Base-by-base conservation (phyloP, 1,140 invertebrate species). In the Orchesella cincta region DNA sequence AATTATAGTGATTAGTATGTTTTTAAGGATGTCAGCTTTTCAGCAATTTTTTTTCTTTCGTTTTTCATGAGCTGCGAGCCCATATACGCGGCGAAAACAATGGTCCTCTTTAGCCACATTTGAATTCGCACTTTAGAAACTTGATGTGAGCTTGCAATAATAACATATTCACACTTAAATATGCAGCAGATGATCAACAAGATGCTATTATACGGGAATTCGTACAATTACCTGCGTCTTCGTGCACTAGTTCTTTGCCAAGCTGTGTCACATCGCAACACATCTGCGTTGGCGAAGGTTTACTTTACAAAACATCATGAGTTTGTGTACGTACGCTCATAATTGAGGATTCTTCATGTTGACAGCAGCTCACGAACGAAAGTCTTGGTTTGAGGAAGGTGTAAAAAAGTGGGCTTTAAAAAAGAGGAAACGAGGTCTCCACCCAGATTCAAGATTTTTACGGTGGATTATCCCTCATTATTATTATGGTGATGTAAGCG, bases 351-450 rank as follows among this genome's bases (percentile, higher is more conserved):
- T 46, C 39, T 46, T 5, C 39, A 46, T 46, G 39, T 12, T 46
- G 39, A 46, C 39, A 46, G 8, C 8, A 46, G 20, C 39, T 57
- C 54, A 57, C 54, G 54, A 57, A 57, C 8, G 54, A n/a, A 57
- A 57, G 23, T n/a, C 54, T 57, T 57, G 12, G 12, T 26, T n/a
- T n/a, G n/a, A 5, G 54, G 14, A 57, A 57, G 54, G 54, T 57
- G 54, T 57, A 57, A 57, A 12, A 46, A 12, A 57, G 54, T 57
- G 54, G 14, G 54, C 23, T n/a, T n/a, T 57, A 26, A 14, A 57
- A 57, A 57, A 57, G 54, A 57, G 54, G 54, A 57, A 57, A 57
- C 54, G 54, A 57, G 54, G 54, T 57, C 54, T 57, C 54, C 54
- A 57, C 54, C 54, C 54, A 57, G 54, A 57, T 57, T 57, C 54